Conservation (phyloP, 2,113 vertebrate species). For the Rhynchomys soricoides region DNA sequence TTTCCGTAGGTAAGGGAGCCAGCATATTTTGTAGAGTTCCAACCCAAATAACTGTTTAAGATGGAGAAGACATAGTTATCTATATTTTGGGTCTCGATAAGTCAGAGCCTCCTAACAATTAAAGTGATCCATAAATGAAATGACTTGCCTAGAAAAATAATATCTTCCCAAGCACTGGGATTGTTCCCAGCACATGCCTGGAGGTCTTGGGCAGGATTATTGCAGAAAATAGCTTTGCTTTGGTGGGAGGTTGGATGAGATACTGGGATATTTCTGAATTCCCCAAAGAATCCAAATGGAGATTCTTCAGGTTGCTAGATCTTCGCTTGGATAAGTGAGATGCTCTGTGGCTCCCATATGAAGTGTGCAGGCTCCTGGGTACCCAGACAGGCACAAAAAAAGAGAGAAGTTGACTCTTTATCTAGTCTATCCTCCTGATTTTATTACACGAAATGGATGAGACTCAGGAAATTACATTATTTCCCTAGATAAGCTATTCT, state of each 20-base stretch:
- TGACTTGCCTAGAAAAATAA: constrained; percentile 40
- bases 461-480: constrained; percentile 58
- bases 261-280: background rate
- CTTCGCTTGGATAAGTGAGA: background rate
- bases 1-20: background rate
- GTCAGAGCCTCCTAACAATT: constrained; percentile 12
- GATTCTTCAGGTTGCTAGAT: background rate
- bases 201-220: background rate
- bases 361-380: background rate
- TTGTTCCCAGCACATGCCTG: constrained; percentile 37
- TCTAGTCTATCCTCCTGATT: constrained; percentile 22
- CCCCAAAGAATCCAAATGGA: background rate
- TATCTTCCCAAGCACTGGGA: constrained; percentile 48
- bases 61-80: background rate
- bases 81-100: constrained; percentile 39
- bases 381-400: constrained; percentile 4
- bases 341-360: background rate
- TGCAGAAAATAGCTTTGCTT: constrained; percentile 40
- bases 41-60: constrained; percentile 42
- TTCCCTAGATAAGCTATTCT: constrained; percentile 73
- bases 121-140: constrained; percentile 63
- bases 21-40: background rate
- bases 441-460: constrained; percentile 61
- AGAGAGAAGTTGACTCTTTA: background rate
- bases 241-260: background rate